Evolutionary conservation across 2,888 invertebrate species (phyloP), one percentile per base, ranked within the genome.

Genomic region (Flexamia atlantica): DNA sequence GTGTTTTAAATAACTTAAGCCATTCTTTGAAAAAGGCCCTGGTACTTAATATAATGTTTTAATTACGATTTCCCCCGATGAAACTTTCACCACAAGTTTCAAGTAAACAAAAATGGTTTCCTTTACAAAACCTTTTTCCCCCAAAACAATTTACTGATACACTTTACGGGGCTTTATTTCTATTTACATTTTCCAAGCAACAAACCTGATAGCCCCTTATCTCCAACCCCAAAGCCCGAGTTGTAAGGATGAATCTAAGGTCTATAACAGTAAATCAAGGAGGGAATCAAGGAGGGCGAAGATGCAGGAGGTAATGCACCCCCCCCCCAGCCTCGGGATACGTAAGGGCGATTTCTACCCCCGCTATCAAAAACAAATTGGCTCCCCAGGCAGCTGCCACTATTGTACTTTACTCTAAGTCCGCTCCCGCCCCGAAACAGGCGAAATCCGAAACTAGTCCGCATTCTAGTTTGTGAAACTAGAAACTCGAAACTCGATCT

Each of bases 321-420:
- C 20, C 28, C 14, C 64, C 14, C 64, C 64, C 10, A 17, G 46
- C 53, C 64, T 30, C 64, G 30, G 64, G 64, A 64, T 28, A 30
- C 64, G 64, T 64, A 64, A 64, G 64, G 64, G 64, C 64, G 64
- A 64, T 64, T 17, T 64, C 64, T 28, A 28, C 64, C 64, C 64
- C 23, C 53, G 53, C 64, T 64, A 64, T 64, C 64, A 64, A 64
- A 64, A 64, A 28, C 64, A 64, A 64, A 64, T 64, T 64, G 64
- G 64, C 64, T 30, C 28, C 64, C 64, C 17, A 14, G 28, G 64
- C 64, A 64, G 64, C 64, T 64, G 64, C 30, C 57, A 64, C 64
- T 64, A 64, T 64, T 64, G 64, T 64, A 28, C 57, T 57, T 57
- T 64, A 64, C 28, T 1, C 28, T 28, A 30, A 64, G 30, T 64